Evolutionary conservation across 2,888 invertebrate genomes (phyloP), one percentile per base, ranked within the genome.

Genomic region (Drosophila rubida): DNA sequence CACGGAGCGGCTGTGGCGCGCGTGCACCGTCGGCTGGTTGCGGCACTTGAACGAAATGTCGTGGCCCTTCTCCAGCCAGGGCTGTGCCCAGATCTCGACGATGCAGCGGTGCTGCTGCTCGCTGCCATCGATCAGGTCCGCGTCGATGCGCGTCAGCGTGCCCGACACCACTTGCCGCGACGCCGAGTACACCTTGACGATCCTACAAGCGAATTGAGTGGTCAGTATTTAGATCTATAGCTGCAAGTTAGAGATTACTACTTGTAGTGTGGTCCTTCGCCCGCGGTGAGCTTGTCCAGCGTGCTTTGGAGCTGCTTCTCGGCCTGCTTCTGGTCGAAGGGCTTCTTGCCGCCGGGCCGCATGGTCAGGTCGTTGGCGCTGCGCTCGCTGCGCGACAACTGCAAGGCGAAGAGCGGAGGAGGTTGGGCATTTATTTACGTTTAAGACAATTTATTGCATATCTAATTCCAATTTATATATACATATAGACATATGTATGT

Each of bases 161-260:
- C 95, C 95, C 9, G 93, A 88, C 0, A 94, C 93, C 0, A 93
- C 88, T 90, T 94, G 93, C 44, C 88, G 89, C 0, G 91, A 91
- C 2, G 93, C 93, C 58, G 91, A 88, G 80, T 91, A 78, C 53
- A 89, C 73, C 88, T 90, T 87, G 46, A 77, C 60, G 80, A 91
- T 75, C 77, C 92, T 75, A n/a, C n/a, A n/a, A n/a, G 22, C 1
- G 9, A 2, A 30, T 1, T 0, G 13, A n/a, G 5, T 23, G 2
- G 0, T 22, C 4, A 37, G 7, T 37, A 6, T 37, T 14, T 2
- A 0, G 14, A 6, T 37, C 11, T 2, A 0, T 11, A 2, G n/a
- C 11, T 32, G 27, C 1, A 0, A 32, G 32, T 3, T 27, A n/a
- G 8, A 2, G 0, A 4, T 2, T 27, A 19, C 16, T 65, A 91